Base-by-base conservation (phyloP, 2,113 vertebrate species). In the Speoplatyrhinus poulsoni region DNA sequence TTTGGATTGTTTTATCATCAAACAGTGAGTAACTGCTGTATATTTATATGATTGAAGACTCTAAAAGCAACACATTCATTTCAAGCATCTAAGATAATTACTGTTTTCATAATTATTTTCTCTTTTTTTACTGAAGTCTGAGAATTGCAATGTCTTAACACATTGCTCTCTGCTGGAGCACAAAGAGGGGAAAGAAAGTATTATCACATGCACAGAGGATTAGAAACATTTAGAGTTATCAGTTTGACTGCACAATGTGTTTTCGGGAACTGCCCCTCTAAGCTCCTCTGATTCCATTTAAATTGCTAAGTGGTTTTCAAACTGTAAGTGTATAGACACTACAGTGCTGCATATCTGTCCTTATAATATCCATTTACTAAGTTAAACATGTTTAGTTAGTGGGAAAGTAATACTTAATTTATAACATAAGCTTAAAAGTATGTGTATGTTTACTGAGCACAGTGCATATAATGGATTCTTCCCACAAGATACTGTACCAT, bases 221-320 rank as follows among this genome's bases (percentile, higher is more conserved):
- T 85, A 75, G 49, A 77, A 71, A 70, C 69, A 71, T 76, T 69
- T 77, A 67, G 59, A 81, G 81, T 80, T 83, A 85, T 83, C 81
- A 77, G 65, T 84, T 80, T 70, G 65, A 77, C 74, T 82, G 74
- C 81, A 82, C 81, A 84, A 81, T 82, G 76, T 82, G 66, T 80
- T 90, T 84, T 76, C 60, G 83, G 72, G 68, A 79, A 77, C 65
- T 78, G 17, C 77, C 48, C 63, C 54, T 82, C 67, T 83, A 85
- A 84, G 82, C 84, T 62, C 32, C 50, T 84, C 78, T 91, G 81
- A 88, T 88, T 74, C 73, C 57, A 88, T 88, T 82, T 77, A 87
- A 82, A 85, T 86, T 82, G 68, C 75, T 82, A 83, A 84, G 66
- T 75, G 41, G 70, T 53, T 67, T 83, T 46, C 6, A 36, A 3